Evolutionary conservation across 2,888 invertebrate genomes (phyloP), one percentile per base, ranked within the genome.

Genomic region (Caenorhabditis sp.): DNA sequence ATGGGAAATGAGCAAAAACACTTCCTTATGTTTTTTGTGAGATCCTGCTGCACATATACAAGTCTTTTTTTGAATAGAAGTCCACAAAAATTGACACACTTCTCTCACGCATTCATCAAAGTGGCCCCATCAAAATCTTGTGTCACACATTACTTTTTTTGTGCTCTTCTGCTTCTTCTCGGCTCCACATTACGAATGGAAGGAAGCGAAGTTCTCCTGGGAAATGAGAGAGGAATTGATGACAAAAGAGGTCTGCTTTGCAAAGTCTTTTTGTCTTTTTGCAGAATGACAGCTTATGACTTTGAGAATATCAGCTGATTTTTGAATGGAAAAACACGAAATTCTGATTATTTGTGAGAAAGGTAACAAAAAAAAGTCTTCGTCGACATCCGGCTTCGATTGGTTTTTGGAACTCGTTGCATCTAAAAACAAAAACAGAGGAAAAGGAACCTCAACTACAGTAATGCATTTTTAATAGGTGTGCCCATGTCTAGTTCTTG

Each of bases 81-180:
- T 19, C 66, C 44, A 35, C 35, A 31, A 51, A 59, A 56, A 56
- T 63, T 54, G 51, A 35, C 56, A 31, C 44, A 22, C 35, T 61
- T 76, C 56, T 77, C 70, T 31, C 77, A 79, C 68, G 35, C 70
- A 79, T 79, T 79, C 64, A 79, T 79, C 79, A 79, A 79, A 79
- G 79, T 79, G 79, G 70, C 70, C 79, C 54, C 79, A 79, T 79
- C 79, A 79, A 70, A 79, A 56, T 63, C 54, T 68, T 77, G 51
- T 79, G 77, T 77, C 77, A 51, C 77, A 69, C 77, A 70, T 77
- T 77, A 77, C 77, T 77, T 77, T 77, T 76, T 70, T 72, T 47
- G 47, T 35, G 73, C 38, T 56, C n/a, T n/a, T n/a, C 31, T 41
- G 38, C 44, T 26, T 26, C 22, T 49, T 38, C 49, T 22, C 73